Evolutionary conservation across 1,140 invertebrate species (phyloP), one percentile per base, ranked within the genome.

Genomic region (Ganaspis sp.): DNA sequence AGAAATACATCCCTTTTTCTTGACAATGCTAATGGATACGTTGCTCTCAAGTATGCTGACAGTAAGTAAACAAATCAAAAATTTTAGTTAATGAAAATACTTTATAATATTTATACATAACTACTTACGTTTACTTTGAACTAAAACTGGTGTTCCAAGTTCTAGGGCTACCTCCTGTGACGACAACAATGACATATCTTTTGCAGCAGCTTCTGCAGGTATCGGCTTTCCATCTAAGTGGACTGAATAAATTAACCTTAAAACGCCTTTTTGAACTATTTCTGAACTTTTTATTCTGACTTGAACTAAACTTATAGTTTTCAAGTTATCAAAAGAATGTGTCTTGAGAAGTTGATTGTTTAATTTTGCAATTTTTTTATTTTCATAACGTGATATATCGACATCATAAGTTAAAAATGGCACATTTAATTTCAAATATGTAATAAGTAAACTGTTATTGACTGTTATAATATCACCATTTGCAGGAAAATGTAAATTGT

Each of bases 121-220:
- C 42, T 26, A 89, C 93, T 94, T 92, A 97, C 96, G 96, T 92
- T 96, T 95, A 70, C 96, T 95, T 90, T 96, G 96, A 75, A 95
- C 95, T 15, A 95, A 93, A n/a, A 96, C 93, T 0, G 95, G 92
- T 45, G 94, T 94, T 8, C 95, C 95, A 34, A 96, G 90, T 76
- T 95, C 94, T n/a, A 92, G 90, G 0, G 93, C 93, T 0, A 96
- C 95, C 87, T 97, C 96, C 9, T 93, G 93, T 42, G 95, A 94
- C 0, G 94, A 93, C 3, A 97, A 92, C 6, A 96, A 89, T 49
- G 93, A 91, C 95, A 97, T 96, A 82, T 96, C 96, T 71, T 93
- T 93, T 4, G 95, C 95, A 0, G 96, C 96, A 0, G 94, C 95
- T 9, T 93, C 93, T 0, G 96, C 96, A 26, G 95, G 93, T 1